Conservation (phyloP, 2,797 vertebrate species). For the Microcaecilia unicolor region DNA sequence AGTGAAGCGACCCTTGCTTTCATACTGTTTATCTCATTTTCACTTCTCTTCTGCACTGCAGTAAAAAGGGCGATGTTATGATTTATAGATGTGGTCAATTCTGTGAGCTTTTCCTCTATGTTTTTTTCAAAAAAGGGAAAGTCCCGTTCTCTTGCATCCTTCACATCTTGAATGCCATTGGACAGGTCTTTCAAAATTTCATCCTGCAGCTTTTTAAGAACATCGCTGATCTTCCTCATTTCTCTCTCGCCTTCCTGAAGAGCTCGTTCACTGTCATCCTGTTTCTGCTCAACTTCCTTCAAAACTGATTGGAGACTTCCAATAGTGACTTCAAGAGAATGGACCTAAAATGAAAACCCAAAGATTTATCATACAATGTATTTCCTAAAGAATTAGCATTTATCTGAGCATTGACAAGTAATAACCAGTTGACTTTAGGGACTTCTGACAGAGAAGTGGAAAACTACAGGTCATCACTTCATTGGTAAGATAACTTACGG, state of each 20-base stretch:
- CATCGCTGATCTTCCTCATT: constrained; percentile 74
- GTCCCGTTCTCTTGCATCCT: constrained; percentile 76
- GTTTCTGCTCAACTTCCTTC: constrained; percentile 65
- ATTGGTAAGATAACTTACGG: too few species aligned
- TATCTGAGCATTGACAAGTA: too few species aligned
- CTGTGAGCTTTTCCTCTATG: constrained; percentile 80
- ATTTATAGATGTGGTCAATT: constrained; percentile 77
- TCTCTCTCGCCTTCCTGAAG: constrained; percentile 75
- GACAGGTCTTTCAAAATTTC: constrained; percentile 81
- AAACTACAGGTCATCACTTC: too few species aligned
- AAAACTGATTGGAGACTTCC: constrained; percentile 71
- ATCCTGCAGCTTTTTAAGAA: constrained; percentile 87
- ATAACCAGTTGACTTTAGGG: too few species aligned
- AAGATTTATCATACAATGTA: constrained; percentile 6
- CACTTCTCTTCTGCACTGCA: constrained; percentile 70
- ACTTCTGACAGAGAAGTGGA: too few species aligned
- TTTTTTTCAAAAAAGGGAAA: constrained; percentile 82
- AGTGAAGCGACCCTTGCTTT: constrained; percentile 65
- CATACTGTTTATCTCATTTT: constrained; percentile 71
- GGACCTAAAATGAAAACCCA: constrained; percentile 60
- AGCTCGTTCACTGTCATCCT: constrained; percentile 61
- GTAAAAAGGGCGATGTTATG: constrained; percentile 81
- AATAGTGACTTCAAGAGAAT: constrained; percentile 59
- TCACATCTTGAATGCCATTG: constrained; percentile 78
- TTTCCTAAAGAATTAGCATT: too few species aligned